phyloP scores from a whole-genome alignment of 2,888 invertebrate species.

The Phyllotreta striolata region DNA sequence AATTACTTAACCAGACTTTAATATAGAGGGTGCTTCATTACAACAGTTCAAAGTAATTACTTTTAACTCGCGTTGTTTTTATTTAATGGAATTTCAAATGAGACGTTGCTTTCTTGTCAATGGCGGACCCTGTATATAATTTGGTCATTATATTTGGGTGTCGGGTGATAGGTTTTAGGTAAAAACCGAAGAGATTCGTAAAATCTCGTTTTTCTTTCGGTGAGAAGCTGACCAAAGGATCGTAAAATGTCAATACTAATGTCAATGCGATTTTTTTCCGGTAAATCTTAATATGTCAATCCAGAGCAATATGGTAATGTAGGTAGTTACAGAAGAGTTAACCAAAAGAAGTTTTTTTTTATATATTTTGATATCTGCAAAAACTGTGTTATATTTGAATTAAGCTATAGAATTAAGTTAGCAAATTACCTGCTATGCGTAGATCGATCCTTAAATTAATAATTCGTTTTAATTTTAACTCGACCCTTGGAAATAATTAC shows the following conservation, averaged over 20 bases:
- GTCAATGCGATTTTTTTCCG: slow-evolving; percentile 59
- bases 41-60: slow-evolving; percentile 1
- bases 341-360: slow-evolving; percentile 57
- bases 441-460: slow-evolving; percentile 43
- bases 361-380: slow-evolving; percentile 61
- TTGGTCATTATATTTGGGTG: slow-evolving; percentile 52
- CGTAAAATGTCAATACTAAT: slow-evolving; percentile 61
- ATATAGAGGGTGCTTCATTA: slow-evolving; percentile 29
- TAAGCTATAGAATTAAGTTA: slow-evolving; percentile 57
- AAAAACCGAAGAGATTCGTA: slow-evolving; percentile 35
- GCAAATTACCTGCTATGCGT: slow-evolving; percentile 42
- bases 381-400: slow-evolving; percentile 60
- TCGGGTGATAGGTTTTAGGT: slow-evolving; percentile 47
- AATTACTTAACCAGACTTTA: slow-evolving; percentile 41
- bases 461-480: background rate
- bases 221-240: slow-evolving; percentile 61
- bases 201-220: slow-evolving; percentile 39
- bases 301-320: slow-evolving; percentile 64
- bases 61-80: background rate
- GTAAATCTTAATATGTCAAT: slow-evolving; percentile 60
- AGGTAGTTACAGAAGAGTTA: slow-evolving; percentile 54
- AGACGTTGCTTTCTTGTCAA: slow-evolving; percentile 3
- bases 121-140: slow-evolving; percentile 34
- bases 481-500: background rate
- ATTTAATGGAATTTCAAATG: background rate